These are phyloP conservation scores for Ericerus pela DNA, from an alignment of 1,140 invertebrate genomes.

Conservation along the genomic window DNA sequence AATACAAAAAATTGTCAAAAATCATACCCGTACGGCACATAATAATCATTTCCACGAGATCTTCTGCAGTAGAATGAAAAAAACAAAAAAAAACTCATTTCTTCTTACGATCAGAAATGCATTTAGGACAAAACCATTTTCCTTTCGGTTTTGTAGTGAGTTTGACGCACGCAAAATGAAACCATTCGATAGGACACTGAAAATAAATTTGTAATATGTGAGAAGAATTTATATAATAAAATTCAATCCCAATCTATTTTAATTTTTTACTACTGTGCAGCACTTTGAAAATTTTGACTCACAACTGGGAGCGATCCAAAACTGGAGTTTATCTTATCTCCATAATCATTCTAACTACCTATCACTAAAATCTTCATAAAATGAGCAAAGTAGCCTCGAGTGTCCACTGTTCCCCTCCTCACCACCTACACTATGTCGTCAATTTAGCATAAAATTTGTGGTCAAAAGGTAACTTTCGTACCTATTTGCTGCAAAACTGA, in stretches of 20 bases:
- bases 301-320: no score
- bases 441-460: no score
- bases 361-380: no score
- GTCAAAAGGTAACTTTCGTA: no score
- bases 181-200: slow-evolving; percentile 97
- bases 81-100: slow-evolving; percentile 9
- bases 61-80: neutral
- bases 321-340: no score
- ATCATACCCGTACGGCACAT: neutral
- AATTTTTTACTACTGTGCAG: no score
- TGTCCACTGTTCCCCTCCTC: no score
- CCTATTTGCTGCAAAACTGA: no score
- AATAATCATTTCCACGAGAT: neutral
- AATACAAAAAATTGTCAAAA: slow-evolving; percentile 4
- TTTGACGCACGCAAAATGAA: slow-evolving; percentile 96
- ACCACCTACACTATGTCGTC: no score
- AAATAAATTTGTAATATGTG: slow-evolving; percentile 69
- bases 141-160: slow-evolving; percentile 95
- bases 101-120: slow-evolving; percentile 62
- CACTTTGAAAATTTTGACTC: no score
- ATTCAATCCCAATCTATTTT: neutral
- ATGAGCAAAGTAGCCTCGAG: no score
- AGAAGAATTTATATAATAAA: neutral
- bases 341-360: no score
- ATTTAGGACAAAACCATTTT: slow-evolving; percentile 96